Conservation (phyloP, 2,888 invertebrate species). For the Ectemnius continuus region DNA sequence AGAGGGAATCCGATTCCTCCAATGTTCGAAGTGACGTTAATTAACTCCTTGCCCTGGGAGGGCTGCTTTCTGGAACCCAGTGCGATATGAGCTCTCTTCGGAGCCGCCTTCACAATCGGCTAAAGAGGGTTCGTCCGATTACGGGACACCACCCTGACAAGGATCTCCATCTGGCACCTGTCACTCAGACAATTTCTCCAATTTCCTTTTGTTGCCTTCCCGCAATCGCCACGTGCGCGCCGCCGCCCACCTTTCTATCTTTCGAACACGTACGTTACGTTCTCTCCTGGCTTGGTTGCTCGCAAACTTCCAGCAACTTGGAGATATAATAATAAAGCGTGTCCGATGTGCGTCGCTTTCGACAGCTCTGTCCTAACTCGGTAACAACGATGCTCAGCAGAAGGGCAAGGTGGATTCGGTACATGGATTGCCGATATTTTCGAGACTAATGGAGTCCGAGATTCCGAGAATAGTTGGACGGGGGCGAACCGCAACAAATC, state of each 20-base stretch:
- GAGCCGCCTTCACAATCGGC: constrained; percentile 10
- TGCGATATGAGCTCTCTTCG: constrained; percentile 16
- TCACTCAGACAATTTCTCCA: background rate
- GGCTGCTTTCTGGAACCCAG: constrained; percentile 5
- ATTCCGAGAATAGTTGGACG: too few species aligned
- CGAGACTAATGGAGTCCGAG: too few species aligned
- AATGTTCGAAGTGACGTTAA: constrained; percentile 50
- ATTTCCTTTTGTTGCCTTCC: background rate
- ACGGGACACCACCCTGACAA: constrained; percentile 16
- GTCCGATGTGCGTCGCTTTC: too few species aligned
- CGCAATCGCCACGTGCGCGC: background rate
- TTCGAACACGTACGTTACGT: background rate
- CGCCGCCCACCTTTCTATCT: background rate
- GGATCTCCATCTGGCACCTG: constrained; percentile 15
- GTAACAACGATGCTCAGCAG: too few species aligned
- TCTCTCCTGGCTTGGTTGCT: too few species aligned
- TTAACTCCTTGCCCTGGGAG: constrained; percentile 38
- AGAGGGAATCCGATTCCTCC: constrained; percentile 2
- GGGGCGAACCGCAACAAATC: too few species aligned
- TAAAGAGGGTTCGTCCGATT: constrained; percentile 4
- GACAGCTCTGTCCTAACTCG: too few species aligned
- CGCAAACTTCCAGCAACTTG: too few species aligned
- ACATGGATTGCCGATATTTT: too few species aligned
- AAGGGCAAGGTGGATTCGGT: too few species aligned
- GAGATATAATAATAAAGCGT: too few species aligned